Percentiles rank a stretch among this genome's conserved stretches.
Conservation (phyloP, 2,797 vertebrate species). For the Pantherophis alleghaniensis region DNA sequence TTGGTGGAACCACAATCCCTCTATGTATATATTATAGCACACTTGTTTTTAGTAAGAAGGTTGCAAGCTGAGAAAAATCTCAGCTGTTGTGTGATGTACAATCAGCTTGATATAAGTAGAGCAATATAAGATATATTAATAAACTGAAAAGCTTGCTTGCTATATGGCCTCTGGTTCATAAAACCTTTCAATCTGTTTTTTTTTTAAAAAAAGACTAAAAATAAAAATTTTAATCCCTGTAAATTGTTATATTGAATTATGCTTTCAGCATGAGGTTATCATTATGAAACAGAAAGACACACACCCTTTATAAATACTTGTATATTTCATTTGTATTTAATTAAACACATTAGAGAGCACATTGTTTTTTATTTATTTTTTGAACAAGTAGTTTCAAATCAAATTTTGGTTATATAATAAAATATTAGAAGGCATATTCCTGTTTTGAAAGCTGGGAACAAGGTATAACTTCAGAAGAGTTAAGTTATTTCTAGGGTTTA, state of each 20-base stretch:
- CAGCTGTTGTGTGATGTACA: slow-evolving; percentile 12
- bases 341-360: slow-evolving; percentile 21
- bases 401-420: slow-evolving; percentile 11
- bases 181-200: slow-evolving; percentile 3
- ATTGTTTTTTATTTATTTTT: slow-evolving; percentile 12
- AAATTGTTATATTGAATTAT: slow-evolving; percentile 15
- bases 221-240: slow-evolving; percentile 19
- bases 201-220: slow-evolving; percentile 32
- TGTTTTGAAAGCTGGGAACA: slow-evolving; percentile 4
- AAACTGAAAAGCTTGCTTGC: background rate
- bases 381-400: slow-evolving; percentile 13
- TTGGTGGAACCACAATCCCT: slow-evolving; percentile 5
- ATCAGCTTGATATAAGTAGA: background rate
- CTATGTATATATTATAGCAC: slow-evolving; percentile 64
- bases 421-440: background rate
- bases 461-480: background rate
- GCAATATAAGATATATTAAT: background rate
- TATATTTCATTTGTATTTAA: slow-evolving; percentile 43
- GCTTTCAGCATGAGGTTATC: background rate
- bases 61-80: slow-evolving; percentile 9
- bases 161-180: background rate
- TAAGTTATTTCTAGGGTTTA: background rate
- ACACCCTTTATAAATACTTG: background rate
- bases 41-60: slow-evolving; percentile 5
- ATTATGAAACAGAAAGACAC: slow-evolving; percentile 16